A percentile compares a stretch with the other conserved stretches of the same genome.
Conservation (phyloP, 2,113 vertebrate species). For the Cynoglossus semilaevis region DNA sequence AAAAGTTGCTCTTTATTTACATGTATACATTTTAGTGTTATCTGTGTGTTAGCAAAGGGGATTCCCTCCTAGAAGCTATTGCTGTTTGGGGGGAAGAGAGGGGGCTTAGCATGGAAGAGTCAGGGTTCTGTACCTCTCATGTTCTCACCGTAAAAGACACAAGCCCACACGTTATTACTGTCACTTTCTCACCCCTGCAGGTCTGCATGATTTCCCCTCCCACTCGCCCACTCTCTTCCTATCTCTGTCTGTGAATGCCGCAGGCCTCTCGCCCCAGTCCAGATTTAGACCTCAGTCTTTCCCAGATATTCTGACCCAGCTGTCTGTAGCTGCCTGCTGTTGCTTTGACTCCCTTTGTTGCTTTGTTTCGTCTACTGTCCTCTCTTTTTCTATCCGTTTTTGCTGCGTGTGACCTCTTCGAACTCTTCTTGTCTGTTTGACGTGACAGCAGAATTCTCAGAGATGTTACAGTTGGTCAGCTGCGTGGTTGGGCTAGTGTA, state of each 20-base stretch:
- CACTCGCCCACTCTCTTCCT: constrained; percentile 1
- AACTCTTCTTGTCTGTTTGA: background rate
- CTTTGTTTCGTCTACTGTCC: background rate
- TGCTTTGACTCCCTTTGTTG: background rate
- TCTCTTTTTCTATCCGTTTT: background rate
- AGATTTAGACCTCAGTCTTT: constrained; percentile 63
- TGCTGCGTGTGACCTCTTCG: background rate
- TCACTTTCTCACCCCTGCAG: background rate
- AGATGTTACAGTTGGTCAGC: constrained; percentile 1
- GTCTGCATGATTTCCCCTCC: background rate
- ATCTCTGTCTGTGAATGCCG: constrained; percentile 43
- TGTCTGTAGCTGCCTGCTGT: constrained; percentile 6
- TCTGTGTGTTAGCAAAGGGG: too few species aligned
- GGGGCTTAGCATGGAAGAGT: too few species aligned
- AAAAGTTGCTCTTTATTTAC: too few species aligned
- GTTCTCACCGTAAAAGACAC: too few species aligned
- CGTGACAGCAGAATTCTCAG: background rate
- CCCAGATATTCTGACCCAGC: constrained; percentile 44
- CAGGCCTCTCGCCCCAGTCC: constrained; percentile 52
- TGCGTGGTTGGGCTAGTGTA: background rate
- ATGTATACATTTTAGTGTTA: too few species aligned
- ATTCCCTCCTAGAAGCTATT: too few species aligned
- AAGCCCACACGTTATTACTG: too few species aligned
- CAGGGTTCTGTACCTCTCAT: too few species aligned
- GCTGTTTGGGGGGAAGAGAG: too few species aligned